phyloP scores from a whole-genome alignment of 2,888 invertebrate genomes.

The Panorpa germanica region DNA sequence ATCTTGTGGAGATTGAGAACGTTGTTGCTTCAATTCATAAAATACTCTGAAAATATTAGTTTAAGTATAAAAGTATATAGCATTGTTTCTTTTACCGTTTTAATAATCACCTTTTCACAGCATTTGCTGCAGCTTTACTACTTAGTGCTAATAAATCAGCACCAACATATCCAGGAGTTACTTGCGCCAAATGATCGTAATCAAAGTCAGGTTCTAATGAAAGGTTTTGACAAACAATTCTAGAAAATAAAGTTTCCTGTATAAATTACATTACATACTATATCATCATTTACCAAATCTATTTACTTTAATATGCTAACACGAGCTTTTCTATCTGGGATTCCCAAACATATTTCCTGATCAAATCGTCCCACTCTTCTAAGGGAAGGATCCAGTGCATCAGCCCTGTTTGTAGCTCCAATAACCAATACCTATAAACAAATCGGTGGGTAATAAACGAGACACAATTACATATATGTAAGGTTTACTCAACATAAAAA shows the following conservation, averaged over 20 bases:
- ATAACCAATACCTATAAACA: slow-evolving; percentile 64
- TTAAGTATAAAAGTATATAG: slow-evolving; percentile 2
- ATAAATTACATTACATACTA: too few relatives aligned
- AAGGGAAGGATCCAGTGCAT: slow-evolving; percentile 80
- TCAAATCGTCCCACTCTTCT: slow-evolving; percentile 86
- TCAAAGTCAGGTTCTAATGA: slow-evolving; percentile 50
- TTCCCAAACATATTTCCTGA: slow-evolving; percentile 82
- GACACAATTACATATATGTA: too few relatives aligned
- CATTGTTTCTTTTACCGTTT: slow-evolving; percentile 1
- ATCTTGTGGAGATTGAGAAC: slow-evolving; percentile 7
- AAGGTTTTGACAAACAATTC: slow-evolving; percentile 47
- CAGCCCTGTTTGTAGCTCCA: slow-evolving; percentile 91
- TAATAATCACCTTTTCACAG: slow-evolving; percentile 55
- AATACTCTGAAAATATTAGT: slow-evolving; percentile 18
- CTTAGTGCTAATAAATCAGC: slow-evolving; percentile 78
- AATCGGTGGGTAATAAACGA: too few relatives aligned
- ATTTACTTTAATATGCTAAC: slow-evolving; percentile 65
- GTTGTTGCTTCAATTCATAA: slow-evolving; percentile 17
- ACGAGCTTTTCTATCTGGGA: slow-evolving; percentile 73
- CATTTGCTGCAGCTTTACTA: slow-evolving; percentile 73
- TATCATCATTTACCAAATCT: too few relatives aligned
- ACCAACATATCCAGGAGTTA: slow-evolving; percentile 92
- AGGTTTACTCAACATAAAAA: too few relatives aligned
- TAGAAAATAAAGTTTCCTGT: too few relatives aligned
- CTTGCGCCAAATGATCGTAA: slow-evolving; percentile 51